Evolutionary conservation across 2,888 invertebrate genomes (phyloP).

Genomic region (Steinernema carpocapsae): DNA sequence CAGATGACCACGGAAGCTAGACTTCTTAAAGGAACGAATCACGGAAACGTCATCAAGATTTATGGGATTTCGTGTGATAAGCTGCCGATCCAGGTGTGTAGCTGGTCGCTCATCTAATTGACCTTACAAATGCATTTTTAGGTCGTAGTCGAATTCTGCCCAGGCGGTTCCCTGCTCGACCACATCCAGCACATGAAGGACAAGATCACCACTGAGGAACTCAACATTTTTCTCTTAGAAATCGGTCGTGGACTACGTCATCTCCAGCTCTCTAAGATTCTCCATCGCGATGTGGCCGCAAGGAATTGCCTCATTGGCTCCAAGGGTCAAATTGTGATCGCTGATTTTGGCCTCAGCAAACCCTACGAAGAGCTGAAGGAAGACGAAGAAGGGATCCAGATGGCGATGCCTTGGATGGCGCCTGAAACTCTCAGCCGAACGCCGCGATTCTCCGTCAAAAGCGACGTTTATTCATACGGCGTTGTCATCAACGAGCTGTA

Average conservation of each 20-base stretch:
- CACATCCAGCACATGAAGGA: constrained; percentile 28
- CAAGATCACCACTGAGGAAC: constrained; percentile 31
- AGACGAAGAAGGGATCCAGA: constrained; percentile 34
- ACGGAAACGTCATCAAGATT: constrained; percentile 28
- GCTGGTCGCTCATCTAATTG: no score
- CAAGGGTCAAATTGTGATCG: background rate
- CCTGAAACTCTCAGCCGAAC: constrained; percentile 31
- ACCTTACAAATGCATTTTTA: background rate
- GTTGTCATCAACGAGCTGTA: constrained; percentile 33
- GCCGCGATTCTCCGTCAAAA: constrained; percentile 35
- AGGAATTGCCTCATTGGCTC: constrained; percentile 35
- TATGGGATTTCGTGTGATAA: constrained; percentile 30
- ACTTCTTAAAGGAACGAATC: constrained; percentile 8
- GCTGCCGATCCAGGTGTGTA: constrained; percentile 26
- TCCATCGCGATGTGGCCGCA: constrained; percentile 37
- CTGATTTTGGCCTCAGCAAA: constrained; percentile 34
- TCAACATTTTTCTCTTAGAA: constrained; percentile 35
- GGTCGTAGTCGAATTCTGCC: constrained; percentile 34
- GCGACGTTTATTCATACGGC: constrained; percentile 38
- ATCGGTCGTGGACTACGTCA: constrained; percentile 34
- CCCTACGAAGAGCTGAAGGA: constrained; percentile 18
- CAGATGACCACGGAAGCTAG: constrained; percentile 36
- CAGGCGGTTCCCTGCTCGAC: constrained; percentile 35
- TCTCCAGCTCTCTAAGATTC: constrained; percentile 30
- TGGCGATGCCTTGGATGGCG: constrained; percentile 38